Evolutionary conservation across 2,113 vertebrate genomes (phyloP).

Genomic region (Chunga burmeisteri): DNA sequence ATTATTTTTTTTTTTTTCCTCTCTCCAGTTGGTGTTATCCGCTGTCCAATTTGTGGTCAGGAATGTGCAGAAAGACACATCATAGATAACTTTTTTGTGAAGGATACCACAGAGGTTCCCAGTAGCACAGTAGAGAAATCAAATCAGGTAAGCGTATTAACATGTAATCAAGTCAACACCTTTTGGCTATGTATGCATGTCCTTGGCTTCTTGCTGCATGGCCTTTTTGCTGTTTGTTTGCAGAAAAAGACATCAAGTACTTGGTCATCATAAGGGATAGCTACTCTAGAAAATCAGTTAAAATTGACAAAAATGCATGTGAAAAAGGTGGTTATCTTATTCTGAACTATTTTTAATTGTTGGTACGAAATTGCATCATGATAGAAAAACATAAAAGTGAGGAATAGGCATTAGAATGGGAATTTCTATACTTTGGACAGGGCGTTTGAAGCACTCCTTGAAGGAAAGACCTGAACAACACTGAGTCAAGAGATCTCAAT

Average conservation of each 20-base stretch:
- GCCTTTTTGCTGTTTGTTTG: neutral
- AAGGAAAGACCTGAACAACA: neutral
- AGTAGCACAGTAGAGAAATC: slow-evolving; percentile 98
- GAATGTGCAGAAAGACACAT: slow-evolving; percentile 96
- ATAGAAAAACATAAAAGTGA: neutral
- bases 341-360: neutral
- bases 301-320: neutral
- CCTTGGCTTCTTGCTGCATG: neutral
- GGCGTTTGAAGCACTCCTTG: neutral
- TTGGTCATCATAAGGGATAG: neutral
- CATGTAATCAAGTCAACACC: neutral
- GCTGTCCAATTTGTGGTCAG: slow-evolving; percentile 94
- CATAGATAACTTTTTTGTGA: slow-evolving; percentile 98
- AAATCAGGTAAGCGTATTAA: slow-evolving; percentile 85
- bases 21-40: slow-evolving; percentile 85
- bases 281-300: neutral
- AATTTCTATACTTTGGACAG: neutral
- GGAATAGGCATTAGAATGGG: neutral
- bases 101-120: slow-evolving; percentile 94
- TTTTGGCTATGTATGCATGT: neutral
- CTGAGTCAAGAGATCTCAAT: neutral
- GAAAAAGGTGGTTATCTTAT: neutral
- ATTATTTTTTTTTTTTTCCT: neutral
- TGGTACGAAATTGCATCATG: neutral
- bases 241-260: neutral